Base-by-base conservation (phyloP, 2,113 vertebrate genomes). In the Zosterops hypoxanthus region DNA sequence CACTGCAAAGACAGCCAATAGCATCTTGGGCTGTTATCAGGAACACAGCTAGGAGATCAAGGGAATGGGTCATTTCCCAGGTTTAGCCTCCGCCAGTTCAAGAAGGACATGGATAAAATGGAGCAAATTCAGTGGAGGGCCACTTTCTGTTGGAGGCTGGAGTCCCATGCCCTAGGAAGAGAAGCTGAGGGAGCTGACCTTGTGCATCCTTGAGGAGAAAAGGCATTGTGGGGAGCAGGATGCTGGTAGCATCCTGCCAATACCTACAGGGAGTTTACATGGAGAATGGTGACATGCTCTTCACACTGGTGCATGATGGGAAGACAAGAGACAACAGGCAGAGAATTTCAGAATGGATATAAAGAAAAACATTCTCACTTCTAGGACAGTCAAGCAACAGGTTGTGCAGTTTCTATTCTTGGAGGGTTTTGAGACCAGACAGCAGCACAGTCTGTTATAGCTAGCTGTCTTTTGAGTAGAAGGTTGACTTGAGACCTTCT, bases 201-300 rank as follows among this genome's bases (percentile, higher is more conserved):
- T 52, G 47, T 52, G 66, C 29, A n/a, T 61, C 63, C 29, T 23
- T 44, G 63, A 57, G n/a, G 21, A 78, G 25, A 73, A 60, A 16
- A 61, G 59, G 8, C 5, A 26, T 31, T 17, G 2, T 5, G 10
- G 7, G 12, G 9, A 5, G 4, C 5, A 52, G 36, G 14, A 11
- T 68, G 36, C 57, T 82, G 23, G 15, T n/a, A 36, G 12, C 17
- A 71, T 39, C 12, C 50, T 79, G n/a, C 10, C 57, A 55, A 59
- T 65, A 42, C 50, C 20, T 60, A 3, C 13, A 53, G 56, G 14
- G 11, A 69, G 2, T 65, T 92, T 52, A 21, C 7, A 10, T 29
- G 42, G 24, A 49, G 28, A 71, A 19, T 0, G 0, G 11, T 64
- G 28, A 3, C 20, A 36, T 57, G 23, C 4, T 63, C 2, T 49